These are phyloP conservation scores for Setipinna tenuifilis DNA, from an alignment of 2,797 vertebrate genomes.

Conservation along the genomic window DNA sequence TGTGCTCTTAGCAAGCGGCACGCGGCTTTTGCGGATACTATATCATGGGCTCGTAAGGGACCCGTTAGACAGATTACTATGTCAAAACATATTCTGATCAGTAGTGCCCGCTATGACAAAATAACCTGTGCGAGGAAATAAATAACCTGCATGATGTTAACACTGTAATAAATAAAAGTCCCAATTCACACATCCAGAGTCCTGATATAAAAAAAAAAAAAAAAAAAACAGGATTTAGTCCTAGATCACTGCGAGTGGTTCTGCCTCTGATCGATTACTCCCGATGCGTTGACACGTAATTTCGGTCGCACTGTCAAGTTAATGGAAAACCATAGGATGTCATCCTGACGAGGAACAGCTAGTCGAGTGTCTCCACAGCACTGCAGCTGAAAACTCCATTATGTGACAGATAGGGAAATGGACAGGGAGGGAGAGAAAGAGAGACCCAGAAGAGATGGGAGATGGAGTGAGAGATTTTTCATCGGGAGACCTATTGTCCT, in stretches of 20 bases:
- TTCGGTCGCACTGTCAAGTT: background rate
- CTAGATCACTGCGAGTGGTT: background rate
- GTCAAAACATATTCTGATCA: background rate
- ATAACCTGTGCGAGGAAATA: background rate
- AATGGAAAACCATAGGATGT: conserved; percentile 12
- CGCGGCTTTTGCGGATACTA: background rate
- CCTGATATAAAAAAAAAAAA: background rate
- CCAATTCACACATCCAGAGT: background rate
- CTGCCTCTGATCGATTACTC: background rate
- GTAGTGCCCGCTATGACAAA: background rate
- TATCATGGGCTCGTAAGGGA: background rate
- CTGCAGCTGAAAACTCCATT: background rate
- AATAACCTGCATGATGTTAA: background rate
- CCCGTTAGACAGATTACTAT: background rate
- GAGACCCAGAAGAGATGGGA: background rate
- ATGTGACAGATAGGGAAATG: background rate
- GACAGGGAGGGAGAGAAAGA: background rate
- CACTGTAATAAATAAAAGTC: background rate
- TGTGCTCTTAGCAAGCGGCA: background rate
- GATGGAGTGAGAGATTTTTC: background rate
- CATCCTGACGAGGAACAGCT: background rate
- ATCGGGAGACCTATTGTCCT: background rate
- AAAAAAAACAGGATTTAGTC: background rate
- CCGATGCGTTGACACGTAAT: background rate
- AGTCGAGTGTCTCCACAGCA: background rate